These are phyloP conservation scores for Eurytoma adleriae DNA, from an alignment of 2,888 invertebrate genomes.

Conservation along the genomic window DNA sequence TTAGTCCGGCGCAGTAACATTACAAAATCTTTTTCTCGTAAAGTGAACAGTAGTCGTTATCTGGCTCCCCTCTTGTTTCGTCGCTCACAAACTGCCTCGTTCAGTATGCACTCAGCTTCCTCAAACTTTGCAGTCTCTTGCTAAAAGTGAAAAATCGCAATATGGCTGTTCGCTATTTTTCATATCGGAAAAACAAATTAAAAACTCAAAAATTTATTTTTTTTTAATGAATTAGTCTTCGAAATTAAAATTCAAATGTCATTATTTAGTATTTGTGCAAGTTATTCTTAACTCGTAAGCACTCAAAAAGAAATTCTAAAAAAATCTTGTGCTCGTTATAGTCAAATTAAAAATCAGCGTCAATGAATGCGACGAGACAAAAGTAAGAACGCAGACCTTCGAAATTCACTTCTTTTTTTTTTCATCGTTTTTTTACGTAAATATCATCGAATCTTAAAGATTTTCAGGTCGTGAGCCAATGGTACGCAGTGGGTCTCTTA, in stretches of 20 bases:
- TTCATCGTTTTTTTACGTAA: not conserved
- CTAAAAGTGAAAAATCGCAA: slow-evolving; percentile 14
- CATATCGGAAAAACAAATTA: not conserved
- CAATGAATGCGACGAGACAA: slow-evolving; percentile 4
- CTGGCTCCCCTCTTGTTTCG: slow-evolving; percentile 6
- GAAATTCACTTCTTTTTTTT: slow-evolving; percentile 7
- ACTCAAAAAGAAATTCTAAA: not conserved
- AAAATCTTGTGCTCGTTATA: not conserved
- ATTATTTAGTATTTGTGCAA: slow-evolving; percentile 30
- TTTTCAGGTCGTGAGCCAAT: slow-evolving; percentile 23
- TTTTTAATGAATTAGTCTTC: not conserved
- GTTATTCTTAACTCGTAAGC: slow-evolving; percentile 1
- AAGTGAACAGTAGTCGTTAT: slow-evolving; percentile 21
- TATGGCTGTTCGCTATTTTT: slow-evolving; percentile 8
- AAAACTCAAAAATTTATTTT: not conserved
- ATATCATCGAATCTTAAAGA: slow-evolving; percentile 24
- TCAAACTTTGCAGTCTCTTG: slow-evolving; percentile 1
- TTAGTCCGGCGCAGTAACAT: slow-evolving; percentile 64
- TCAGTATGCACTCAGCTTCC: not conserved
- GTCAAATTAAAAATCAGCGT: not conserved
- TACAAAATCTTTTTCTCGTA: slow-evolving; percentile 62
- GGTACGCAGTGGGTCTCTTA: not conserved
- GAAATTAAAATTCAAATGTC: not conserved
- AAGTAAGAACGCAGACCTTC: slow-evolving; percentile 23
- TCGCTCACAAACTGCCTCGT: not conserved